Percentiles rank a stretch among this genome's conserved stretches.
phyloP scores from a whole-genome alignment of 2,113 vertebrate species.

The Periophthalmodon schlosseri region DNA sequence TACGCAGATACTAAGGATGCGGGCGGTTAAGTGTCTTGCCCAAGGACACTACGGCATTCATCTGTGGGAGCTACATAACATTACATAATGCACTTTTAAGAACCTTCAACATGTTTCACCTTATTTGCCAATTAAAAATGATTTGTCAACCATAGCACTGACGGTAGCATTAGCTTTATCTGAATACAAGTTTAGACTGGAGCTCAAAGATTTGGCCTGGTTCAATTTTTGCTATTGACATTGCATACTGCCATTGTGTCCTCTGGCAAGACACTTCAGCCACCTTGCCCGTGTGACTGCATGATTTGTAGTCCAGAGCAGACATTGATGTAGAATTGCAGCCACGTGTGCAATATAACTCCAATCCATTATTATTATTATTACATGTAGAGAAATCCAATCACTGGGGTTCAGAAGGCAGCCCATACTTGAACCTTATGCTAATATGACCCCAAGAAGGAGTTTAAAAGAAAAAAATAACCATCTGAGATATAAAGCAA shows the following conservation, averaged over 20 bases:
- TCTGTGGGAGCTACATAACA: too few species aligned
- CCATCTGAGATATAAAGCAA: not conserved
- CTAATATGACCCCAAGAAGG: not conserved
- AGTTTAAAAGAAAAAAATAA: not conserved
- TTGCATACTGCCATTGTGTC: not conserved
- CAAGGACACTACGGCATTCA: too few species aligned
- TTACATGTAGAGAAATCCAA: not conserved
- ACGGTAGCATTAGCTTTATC: too few species aligned
- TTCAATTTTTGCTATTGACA: not conserved
- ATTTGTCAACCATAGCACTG: too few species aligned
- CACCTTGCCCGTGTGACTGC: not conserved
- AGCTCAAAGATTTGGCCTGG: too few species aligned
- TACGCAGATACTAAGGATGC: too few species aligned
- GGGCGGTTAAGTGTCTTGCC: too few species aligned
- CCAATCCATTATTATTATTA: conserved; percentile 2
- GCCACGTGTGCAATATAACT: not conserved
- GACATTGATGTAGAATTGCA: not conserved
- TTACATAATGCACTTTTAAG: too few species aligned
- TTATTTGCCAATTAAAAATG: too few species aligned
- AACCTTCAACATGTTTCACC: too few species aligned
- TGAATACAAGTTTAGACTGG: too few species aligned
- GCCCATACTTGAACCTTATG: not conserved
- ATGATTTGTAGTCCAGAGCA: not conserved
- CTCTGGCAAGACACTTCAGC: not conserved
- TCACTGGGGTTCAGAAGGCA: not conserved